A percentile compares a stretch with the other conserved stretches of the same genome.
These are phyloP conservation scores for Lepidocyrtoides sp. DNA, from an alignment of 2,888 invertebrate species.

Conservation along the genomic window DNA sequence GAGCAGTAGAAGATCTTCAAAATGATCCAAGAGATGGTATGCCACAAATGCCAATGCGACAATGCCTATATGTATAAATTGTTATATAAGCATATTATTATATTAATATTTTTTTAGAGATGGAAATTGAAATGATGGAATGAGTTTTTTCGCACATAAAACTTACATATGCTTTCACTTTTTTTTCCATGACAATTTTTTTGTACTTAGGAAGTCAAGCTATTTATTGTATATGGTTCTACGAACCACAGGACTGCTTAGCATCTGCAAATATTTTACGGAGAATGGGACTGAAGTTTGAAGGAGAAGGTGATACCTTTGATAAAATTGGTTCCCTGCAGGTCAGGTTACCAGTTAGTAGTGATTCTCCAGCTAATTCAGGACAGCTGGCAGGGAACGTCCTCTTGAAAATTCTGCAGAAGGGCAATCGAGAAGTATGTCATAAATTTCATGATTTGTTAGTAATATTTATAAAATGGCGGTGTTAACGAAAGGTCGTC, in stretches of 20 bases:
- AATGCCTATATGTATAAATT: no score
- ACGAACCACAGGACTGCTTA: constrained; percentile 87
- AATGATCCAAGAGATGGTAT: constrained; percentile 62
- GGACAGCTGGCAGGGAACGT: constrained; percentile 55
- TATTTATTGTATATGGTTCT: constrained; percentile 88
- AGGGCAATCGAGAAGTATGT: constrained; percentile 7
- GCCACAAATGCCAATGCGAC: no score
- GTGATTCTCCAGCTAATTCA: background rate
- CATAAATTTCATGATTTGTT: background rate
- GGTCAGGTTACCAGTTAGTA: background rate
- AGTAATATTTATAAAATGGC: no score
- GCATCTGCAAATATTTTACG: constrained; percentile 67
- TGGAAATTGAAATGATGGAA: no score
- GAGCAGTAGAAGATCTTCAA: constrained; percentile 69
- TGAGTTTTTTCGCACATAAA: no score
- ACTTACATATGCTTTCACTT: no score
- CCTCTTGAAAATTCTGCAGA: constrained; percentile 68
- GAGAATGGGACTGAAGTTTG: constrained; percentile 74
- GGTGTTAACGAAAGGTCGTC: no score
- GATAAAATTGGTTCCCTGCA: background rate
- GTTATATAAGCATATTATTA: no score
- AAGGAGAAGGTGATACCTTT: constrained; percentile 57
- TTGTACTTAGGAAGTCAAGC: constrained; percentile 83
- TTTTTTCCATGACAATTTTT: constrained; percentile 41
- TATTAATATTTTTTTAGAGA: no score